Conservation (phyloP, 2,888 invertebrate species). For the Catocala fraxini region DNA sequence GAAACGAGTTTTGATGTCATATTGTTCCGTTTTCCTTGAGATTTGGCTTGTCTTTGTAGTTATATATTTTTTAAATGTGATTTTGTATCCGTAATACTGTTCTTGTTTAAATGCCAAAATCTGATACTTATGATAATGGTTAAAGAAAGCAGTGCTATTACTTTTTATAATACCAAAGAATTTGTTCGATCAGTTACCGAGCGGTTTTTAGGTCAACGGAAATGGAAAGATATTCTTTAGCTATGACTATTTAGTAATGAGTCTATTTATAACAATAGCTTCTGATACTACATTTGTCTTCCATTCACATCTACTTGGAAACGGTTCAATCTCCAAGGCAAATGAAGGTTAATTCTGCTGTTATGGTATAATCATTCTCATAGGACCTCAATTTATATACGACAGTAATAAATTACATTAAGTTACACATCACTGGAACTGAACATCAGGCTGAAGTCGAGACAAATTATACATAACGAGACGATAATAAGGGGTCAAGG, state of each 20-base stretch:
- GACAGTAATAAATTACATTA: conserved; percentile 42
- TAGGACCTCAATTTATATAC: conserved; percentile 16
- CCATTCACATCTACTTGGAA: conserved; percentile 13
- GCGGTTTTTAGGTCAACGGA: no score
- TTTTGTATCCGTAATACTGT: conserved; percentile 21
- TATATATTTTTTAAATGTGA: conserved; percentile 14
- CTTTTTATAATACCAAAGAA: no score
- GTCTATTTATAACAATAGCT: no score
- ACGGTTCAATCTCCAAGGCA: conserved; percentile 7
- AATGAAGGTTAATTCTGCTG: conserved; percentile 17
- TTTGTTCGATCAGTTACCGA: no score
- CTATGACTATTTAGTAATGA: no score
- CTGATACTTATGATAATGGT: not conserved
- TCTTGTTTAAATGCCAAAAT: conserved; percentile 29
- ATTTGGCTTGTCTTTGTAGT: conserved; percentile 21
- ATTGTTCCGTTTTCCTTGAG: conserved; percentile 40
- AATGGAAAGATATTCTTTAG: no score
- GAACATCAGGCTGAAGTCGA: conserved; percentile 40
- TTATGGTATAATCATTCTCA: conserved; percentile 10
- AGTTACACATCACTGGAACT: conserved; percentile 38
- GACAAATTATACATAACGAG: conserved; percentile 48
- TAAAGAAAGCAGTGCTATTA: not conserved
- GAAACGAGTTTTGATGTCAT: conserved; percentile 35
- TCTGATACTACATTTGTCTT: not conserved
- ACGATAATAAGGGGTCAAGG: conserved; percentile 47